Conservation (phyloP, 64 coral and sea anemone species). For the Montipora sp. region DNA sequence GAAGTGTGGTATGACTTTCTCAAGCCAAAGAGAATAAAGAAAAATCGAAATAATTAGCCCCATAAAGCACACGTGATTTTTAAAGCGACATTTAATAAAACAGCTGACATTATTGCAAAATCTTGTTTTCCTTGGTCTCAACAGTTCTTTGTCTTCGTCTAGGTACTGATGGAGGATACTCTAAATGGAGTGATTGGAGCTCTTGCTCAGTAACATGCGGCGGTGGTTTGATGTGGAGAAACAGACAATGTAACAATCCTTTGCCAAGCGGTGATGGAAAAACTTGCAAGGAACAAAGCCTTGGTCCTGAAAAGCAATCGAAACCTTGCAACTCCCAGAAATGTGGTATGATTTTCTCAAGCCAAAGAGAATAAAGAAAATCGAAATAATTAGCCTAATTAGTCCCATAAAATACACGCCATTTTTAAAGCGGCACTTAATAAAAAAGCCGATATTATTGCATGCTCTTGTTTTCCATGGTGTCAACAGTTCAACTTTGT, state of each 20-base stretch:
- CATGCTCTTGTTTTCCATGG: too few relatives aligned
- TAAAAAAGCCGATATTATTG: too few relatives aligned
- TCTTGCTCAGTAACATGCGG: constrained; percentile 12
- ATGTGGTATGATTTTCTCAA: background rate
- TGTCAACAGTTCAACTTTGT: background rate
- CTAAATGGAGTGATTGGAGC: constrained; percentile 30
- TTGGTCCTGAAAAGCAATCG: background rate
- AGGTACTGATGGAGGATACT: constrained; percentile 20
- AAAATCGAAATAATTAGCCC: too few relatives aligned
- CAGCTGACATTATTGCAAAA: too few relatives aligned
- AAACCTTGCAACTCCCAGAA: background rate
- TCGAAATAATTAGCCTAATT: too few relatives aligned
- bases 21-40: too few relatives aligned
- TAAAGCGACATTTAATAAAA: too few relatives aligned
- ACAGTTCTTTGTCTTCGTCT: background rate
- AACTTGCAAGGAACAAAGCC: background rate
- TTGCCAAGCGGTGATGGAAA: background rate
- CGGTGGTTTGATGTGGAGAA: background rate
- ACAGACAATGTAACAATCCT: constrained; percentile 16
- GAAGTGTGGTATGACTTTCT: background rate
- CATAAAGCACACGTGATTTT: too few relatives aligned
- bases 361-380: too few relatives aligned
- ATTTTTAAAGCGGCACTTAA: too few relatives aligned
- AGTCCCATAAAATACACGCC: too few relatives aligned
- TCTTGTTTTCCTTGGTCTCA: background rate